Percentiles rank a stretch among this genome's conserved stretches.
These are phyloP conservation scores for Trichogramma evanescens DNA, from an alignment of 2,888 invertebrate species.

Conservation along the genomic window DNA sequence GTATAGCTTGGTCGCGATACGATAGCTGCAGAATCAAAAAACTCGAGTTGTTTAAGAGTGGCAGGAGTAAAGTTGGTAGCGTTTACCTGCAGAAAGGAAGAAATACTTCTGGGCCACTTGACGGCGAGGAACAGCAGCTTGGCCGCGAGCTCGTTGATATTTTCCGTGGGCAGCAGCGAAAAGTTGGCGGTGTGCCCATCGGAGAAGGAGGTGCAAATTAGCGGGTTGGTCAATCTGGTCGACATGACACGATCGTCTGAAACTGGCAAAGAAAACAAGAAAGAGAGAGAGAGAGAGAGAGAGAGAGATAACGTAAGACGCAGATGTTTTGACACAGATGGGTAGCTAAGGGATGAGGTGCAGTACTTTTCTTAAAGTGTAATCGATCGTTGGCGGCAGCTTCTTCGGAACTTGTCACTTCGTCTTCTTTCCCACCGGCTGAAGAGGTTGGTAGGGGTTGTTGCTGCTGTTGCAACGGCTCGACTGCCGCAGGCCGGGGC, in stretches of 20 bases:
- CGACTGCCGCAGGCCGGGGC: conserved; percentile 36
- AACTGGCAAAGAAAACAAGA: not conserved
- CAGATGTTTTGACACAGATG: not conserved
- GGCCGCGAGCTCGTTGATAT: conserved; percentile 64
- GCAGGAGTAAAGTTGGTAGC: not conserved
- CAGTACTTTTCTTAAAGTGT: conserved; percentile 13
- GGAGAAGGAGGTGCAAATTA: conserved; percentile 41
- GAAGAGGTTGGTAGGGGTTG: conserved; percentile 41
- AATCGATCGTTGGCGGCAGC: conserved; percentile 40
- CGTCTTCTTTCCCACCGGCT: conserved; percentile 60
- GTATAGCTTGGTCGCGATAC: conserved; percentile 63
- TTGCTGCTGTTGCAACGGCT: too few species aligned
- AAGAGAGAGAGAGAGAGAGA: too few species aligned
- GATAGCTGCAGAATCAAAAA: conserved; percentile 51
- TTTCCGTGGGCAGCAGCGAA: conserved; percentile 54
- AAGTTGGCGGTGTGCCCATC: conserved; percentile 48
- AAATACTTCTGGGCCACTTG: conserved; percentile 73
- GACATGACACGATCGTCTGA: conserved; percentile 26
- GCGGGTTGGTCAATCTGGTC: conserved; percentile 32
- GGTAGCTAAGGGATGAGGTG: not conserved
- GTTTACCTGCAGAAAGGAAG: conserved; percentile 64
- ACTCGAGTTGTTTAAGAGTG: not conserved
- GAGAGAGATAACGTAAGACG: too few species aligned
- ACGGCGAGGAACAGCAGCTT: conserved; percentile 70
- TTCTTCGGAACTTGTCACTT: conserved; percentile 71